A percentile compares a stretch with the other conserved stretches of the same genome.
phyloP scores from a whole-genome alignment of 2,797 vertebrate species.

The Gouania willdenowi region DNA sequence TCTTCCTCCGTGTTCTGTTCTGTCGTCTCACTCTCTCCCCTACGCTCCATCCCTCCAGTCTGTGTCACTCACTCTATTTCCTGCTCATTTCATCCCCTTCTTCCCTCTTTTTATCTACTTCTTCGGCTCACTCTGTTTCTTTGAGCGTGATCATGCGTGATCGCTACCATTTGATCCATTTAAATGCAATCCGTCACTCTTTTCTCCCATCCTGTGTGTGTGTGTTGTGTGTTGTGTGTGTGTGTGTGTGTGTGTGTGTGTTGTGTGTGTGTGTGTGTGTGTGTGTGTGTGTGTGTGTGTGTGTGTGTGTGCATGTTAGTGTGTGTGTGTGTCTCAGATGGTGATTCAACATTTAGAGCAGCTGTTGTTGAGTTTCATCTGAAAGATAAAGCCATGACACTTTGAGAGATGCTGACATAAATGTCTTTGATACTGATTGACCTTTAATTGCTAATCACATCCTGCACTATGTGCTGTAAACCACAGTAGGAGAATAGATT shows the following conservation, averaged over 20 bases:
- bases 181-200: conserved; percentile 13
- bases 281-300: background rate
- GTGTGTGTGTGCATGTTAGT: background rate
- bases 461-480: conserved; percentile 15
- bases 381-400: conserved; percentile 26
- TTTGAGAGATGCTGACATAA: conserved; percentile 14
- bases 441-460: conserved; percentile 37
- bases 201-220: background rate
- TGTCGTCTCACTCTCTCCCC: background rate
- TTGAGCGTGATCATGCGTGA: background rate
- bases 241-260: no score
- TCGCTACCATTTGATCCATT: conserved; percentile 2
- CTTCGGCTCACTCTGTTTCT: conserved; percentile 15
- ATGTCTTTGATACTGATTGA: conserved; percentile 30
- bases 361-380: conserved; percentile 49
- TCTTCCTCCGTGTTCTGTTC: conserved; percentile 11
- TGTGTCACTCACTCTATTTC: conserved; percentile 1
- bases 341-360: conserved; percentile 30
- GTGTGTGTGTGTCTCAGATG: conserved; percentile 17
- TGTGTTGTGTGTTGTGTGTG: no score
- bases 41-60: conserved; percentile 2
- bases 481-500: no score
- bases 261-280: background rate
- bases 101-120: conserved; percentile 11
- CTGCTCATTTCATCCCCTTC: conserved; percentile 21